Evolutionary conservation across 2,113 vertebrate genomes (phyloP).

Genomic region (Alosa alosa): DNA sequence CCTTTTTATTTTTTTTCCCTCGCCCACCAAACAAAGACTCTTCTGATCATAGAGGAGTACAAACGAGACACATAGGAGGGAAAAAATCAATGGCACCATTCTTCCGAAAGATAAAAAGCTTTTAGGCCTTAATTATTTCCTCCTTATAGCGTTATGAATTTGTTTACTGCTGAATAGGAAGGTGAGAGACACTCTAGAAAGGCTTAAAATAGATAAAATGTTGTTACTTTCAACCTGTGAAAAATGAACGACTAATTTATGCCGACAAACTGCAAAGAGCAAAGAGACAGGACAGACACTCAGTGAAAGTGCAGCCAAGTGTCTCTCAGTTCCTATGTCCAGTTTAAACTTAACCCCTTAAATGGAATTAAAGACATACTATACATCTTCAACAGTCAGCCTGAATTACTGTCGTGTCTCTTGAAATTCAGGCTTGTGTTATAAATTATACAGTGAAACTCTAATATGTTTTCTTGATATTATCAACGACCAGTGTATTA

Average conservation of each 20-base stretch:
- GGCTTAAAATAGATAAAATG: slow-evolving; percentile 48
- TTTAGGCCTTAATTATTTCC: slow-evolving; percentile 70
- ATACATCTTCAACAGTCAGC: background rate
- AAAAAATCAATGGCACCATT: slow-evolving; percentile 62
- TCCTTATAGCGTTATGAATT: slow-evolving; percentile 65
- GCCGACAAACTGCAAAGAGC: background rate
- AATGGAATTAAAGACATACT: background rate
- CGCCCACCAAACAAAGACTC: slow-evolving; percentile 61
- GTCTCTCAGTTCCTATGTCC: background rate
- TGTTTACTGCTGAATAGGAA: slow-evolving; percentile 62
- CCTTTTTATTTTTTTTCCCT: slow-evolving; percentile 38
- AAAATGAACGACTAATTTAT: slow-evolving; percentile 47
- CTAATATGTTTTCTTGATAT: background rate
- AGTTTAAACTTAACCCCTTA: background rate
- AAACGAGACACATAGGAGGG: slow-evolving; percentile 54
- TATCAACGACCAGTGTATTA: background rate
- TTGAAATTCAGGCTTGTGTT: too few species aligned
- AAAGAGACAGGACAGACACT: background rate
- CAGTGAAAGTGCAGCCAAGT: background rate
- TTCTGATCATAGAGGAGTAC: slow-evolving; percentile 65
- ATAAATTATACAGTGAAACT: background rate
- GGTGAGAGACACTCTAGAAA: slow-evolving; percentile 56
- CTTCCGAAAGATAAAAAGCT: slow-evolving; percentile 65
- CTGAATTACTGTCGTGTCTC: background rate
- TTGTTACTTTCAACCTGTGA: slow-evolving; percentile 44